Evolutionary conservation across 2,888 invertebrate species (phyloP).

Genomic region (Boloria selene): DNA sequence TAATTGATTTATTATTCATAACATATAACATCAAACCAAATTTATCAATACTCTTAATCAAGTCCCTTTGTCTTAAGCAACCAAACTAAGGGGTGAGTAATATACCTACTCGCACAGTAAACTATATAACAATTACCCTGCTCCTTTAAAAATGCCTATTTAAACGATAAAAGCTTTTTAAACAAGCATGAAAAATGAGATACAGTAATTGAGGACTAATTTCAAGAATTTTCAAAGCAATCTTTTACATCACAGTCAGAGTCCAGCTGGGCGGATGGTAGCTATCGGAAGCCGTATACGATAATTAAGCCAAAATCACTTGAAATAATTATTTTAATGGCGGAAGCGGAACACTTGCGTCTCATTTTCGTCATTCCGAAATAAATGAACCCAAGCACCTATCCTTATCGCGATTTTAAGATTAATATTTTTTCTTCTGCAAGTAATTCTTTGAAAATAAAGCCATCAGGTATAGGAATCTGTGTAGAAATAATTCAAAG

Average conservation of each 20-base stretch:
- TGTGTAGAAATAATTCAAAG: no score
- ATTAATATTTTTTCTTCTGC: background rate
- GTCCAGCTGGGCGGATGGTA: conserved; percentile 52
- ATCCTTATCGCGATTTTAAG: background rate
- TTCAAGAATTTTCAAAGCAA: conserved; percentile 28
- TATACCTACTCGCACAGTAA: no score
- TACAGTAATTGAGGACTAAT: conserved; percentile 20
- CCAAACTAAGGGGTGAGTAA: no score
- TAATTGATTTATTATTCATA: no score
- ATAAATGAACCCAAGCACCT: conserved; percentile 13
- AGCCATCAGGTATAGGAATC: no score
- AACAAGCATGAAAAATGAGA: background rate
- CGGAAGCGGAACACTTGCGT: conserved; percentile 72
- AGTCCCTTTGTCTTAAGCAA: no score
- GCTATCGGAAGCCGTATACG: conserved; percentile 64
- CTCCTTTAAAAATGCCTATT: no score
- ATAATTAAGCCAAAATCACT: conserved; percentile 75
- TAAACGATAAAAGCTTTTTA: no score
- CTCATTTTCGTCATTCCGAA: conserved; percentile 40
- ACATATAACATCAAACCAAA: no score
- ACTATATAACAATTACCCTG: no score
- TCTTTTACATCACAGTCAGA: conserved; percentile 26
- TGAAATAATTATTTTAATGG: conserved; percentile 76
- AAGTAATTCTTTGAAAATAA: background rate
- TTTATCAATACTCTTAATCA: no score